Conservation (phyloP, 2,113 vertebrate species). For the Isurus oxyrinchus region DNA sequence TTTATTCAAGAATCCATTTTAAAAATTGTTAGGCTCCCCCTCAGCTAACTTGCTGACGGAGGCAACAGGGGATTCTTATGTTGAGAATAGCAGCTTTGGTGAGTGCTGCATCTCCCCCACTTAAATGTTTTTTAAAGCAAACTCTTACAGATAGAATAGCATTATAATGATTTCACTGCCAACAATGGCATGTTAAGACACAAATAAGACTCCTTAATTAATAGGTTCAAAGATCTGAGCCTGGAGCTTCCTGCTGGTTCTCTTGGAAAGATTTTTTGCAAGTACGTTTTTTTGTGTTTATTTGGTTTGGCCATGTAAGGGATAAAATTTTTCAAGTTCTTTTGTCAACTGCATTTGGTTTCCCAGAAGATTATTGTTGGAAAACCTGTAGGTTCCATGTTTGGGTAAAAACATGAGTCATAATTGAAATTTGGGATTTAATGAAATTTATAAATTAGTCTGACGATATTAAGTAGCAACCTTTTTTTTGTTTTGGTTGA, state of each 20-base stretch:
- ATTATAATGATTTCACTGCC: not conserved
- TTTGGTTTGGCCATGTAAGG: not conserved
- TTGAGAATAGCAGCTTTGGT: not conserved
- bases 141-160: not conserved
- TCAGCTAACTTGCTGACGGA: not conserved
- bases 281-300: not conserved
- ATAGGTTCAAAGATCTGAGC: not conserved
- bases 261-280: not conserved
- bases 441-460: not conserved
- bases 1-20: not conserved
- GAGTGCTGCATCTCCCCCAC: not conserved
- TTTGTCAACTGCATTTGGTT: not conserved
- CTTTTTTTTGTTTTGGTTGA: not conserved
- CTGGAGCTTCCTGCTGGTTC: not conserved
- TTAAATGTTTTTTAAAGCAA: not conserved
- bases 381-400: not conserved
- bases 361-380: not conserved
- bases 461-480: not conserved
- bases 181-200: not conserved
- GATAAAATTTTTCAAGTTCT: not conserved
- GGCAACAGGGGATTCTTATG: not conserved
- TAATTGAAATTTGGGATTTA: not conserved
- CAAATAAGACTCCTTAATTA: conserved; percentile 6
- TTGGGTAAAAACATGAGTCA: not conserved
- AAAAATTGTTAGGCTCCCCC: not conserved